A percentile compares a stretch with the other conserved stretches of the same genome.
phyloP scores from a whole-genome alignment of 37 sponge, comb jelly and placozoan species.

The Agelas oroides region DNA sequence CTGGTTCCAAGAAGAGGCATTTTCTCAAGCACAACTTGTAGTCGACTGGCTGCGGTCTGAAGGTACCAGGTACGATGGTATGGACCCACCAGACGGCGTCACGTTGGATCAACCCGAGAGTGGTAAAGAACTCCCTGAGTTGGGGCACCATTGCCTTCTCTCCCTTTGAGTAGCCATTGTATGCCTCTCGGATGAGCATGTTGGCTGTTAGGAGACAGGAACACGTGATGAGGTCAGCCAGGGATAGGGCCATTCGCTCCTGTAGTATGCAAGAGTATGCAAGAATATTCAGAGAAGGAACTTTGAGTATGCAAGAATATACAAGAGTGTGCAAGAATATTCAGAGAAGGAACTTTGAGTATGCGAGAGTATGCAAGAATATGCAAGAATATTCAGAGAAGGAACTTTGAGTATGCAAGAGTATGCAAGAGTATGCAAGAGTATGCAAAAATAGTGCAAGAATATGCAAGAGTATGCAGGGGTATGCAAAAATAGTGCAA shows the following conservation, averaged over 20 bases:
- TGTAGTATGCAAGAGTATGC: background rate
- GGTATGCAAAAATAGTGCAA: background rate
- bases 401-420: no score
- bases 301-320: no score
- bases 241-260: constrained; percentile 71
- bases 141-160: constrained; percentile 70
- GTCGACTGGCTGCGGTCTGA: constrained; percentile 62
- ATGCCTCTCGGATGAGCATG: constrained; percentile 76
- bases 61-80: constrained; percentile 62
- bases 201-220: constrained; percentile 71
- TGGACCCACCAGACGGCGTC: constrained; percentile 88
- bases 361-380: no score
- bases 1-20: constrained; percentile 83
- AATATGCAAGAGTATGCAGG: background rate
- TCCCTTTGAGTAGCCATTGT: constrained; percentile 73
- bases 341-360: background rate
- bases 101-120: constrained; percentile 81
- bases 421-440: no score
- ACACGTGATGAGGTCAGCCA: constrained; percentile 77
- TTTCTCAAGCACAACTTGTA: constrained; percentile 82
- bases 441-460: background rate
- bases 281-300: no score
- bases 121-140: constrained; percentile 65
- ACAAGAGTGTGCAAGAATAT: background rate
- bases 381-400: no score